phyloP scores from a whole-genome alignment of 2,113 vertebrate genomes.

The Columba janthina region DNA sequence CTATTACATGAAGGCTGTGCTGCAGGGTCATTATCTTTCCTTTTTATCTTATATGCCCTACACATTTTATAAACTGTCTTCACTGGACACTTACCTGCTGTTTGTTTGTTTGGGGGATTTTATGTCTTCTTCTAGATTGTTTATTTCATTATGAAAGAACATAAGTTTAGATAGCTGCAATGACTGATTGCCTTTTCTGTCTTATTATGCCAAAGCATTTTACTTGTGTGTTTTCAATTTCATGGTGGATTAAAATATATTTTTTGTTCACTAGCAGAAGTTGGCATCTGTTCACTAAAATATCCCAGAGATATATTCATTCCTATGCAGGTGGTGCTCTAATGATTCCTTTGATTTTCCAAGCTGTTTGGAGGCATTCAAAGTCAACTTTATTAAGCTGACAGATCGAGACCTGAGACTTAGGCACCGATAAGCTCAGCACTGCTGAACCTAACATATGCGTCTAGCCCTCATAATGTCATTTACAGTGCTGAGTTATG shows the following conservation, averaged over 20 bases:
- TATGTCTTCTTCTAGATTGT: background rate
- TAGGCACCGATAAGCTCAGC: background rate
- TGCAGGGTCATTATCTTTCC: background rate
- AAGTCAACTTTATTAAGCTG: background rate
- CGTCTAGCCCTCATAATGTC: background rate
- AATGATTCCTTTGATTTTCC: background rate
- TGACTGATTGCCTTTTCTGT: background rate
- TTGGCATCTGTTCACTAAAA: background rate
- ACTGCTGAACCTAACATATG: background rate
- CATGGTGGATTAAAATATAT: background rate
- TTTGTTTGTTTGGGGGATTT: background rate
- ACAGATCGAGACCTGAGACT: background rate
- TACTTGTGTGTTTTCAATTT: slow-evolving; percentile 9
- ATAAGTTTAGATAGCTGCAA: background rate
- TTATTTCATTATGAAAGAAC: background rate
- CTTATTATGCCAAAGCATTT: background rate
- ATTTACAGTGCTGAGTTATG: background rate
- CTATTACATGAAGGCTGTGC: background rate
- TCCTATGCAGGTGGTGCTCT: background rate
- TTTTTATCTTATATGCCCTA: background rate
- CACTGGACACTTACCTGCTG: background rate
- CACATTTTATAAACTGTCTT: background rate
- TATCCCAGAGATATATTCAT: background rate
- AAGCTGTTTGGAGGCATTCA: background rate
- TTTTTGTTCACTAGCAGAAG: background rate